Base-by-base conservation (phyloP, 2,797 vertebrate genomes). In the Peromyscus aztecus region DNA sequence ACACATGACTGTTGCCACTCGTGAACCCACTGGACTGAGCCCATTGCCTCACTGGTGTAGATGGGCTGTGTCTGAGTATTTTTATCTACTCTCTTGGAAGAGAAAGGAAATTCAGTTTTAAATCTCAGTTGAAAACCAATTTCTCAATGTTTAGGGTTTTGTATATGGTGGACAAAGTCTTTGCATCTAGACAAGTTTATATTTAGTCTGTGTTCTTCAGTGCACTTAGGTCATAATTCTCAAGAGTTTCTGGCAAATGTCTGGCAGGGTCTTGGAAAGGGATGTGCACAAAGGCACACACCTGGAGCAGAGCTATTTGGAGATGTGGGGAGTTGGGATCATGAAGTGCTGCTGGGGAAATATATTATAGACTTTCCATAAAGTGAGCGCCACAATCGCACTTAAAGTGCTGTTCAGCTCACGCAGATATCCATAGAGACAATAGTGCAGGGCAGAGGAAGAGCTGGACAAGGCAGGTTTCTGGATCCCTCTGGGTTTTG, bases 81-180 rank as follows among this genome's bases (percentile, higher is more conserved):
- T 91, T 96, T 93, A 86, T 19, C 52, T 2, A 67, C 19, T 46
- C 67, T 90, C 61, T 85, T 92, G 23, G 52, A 59, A 94, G 29
- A 80, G 37, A 89, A 65, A 92, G 82, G 76, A 91, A 29, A 61
- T 90, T 82, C 34, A 16, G 29, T 87, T 97, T 93, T 91, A 91
- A 92, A 78, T 94, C 84, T 29, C 85, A 78, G 77, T 65, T 55
- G 40, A 37, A 43, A 63, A 65, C 46, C 75, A 7, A 73, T 55
- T 77, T 76, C 75, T 88, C 71, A 69, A 0, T 46, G 34, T 96
- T 61, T 27, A 89, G 67, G 8, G 31, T 21, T 97, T 94, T 89
- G 73, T 55, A 34, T 89, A 40, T 94, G 82, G 78, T 92, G 52
- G 92, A 89, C 46, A 91, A 57, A 96, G 86, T 82, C 82, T 90